Evolutionary conservation across 2,797 vertebrate species (phyloP).

Genomic region (Hylomyscus alleni): DNA sequence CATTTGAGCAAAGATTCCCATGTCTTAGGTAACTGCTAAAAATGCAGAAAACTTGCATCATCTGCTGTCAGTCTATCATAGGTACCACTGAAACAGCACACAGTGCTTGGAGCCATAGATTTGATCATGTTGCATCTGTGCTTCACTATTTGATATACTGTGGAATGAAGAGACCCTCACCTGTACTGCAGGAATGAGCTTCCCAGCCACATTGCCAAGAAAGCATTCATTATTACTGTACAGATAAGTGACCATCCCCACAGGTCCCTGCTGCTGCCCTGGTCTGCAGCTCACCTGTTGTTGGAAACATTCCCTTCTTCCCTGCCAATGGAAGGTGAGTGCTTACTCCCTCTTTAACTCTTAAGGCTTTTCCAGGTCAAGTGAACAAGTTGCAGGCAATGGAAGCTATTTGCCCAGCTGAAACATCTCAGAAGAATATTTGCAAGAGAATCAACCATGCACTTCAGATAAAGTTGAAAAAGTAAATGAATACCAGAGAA

Average conservation of each 20-base stretch:
- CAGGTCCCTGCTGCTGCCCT: not conserved
- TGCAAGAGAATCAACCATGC: not conserved
- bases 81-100: not conserved
- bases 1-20: not conserved
- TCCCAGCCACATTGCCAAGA: not conserved
- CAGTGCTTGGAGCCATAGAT: not conserved
- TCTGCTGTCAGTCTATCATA: not conserved
- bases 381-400: not conserved
- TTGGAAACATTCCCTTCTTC: not conserved
- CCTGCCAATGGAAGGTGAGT: too few relatives aligned
- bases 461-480: not conserved
- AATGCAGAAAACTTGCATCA: not conserved
- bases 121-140: not conserved
- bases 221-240: not conserved
- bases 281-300: not conserved
- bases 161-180: not conserved
- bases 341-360: not conserved
- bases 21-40: not conserved
- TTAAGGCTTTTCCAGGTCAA: not conserved
- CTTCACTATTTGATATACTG: not conserved
- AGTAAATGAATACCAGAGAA: not conserved
- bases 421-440: not conserved
- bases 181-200: accelerated
- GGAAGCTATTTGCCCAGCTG: not conserved
- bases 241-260: not conserved